Percentiles rank a stretch among this genome's conserved stretches.
These are phyloP conservation scores for Manacus vitellinus DNA, from an alignment of 2,113 vertebrate species.

Conservation along the genomic window DNA sequence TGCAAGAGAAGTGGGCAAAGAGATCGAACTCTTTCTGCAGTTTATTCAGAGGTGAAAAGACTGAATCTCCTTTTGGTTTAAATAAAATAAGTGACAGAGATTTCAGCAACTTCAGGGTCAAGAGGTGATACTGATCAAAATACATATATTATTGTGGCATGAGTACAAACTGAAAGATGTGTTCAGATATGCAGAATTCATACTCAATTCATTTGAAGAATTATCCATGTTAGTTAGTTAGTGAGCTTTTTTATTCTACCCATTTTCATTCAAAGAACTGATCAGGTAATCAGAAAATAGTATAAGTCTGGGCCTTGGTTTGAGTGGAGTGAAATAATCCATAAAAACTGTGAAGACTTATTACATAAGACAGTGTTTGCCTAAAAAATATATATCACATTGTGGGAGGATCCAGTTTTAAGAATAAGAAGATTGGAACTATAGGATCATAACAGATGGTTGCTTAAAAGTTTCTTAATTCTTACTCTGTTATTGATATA, in stretches of 20 bases:
- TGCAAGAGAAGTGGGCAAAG: neutral
- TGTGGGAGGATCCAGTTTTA: conserved; percentile 7
- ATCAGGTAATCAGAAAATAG: neutral
- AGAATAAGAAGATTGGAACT: neutral
- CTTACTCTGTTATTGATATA: neutral
- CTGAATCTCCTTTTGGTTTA: neutral
- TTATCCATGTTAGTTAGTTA: neutral
- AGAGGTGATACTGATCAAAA: neutral
- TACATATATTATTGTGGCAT: neutral
- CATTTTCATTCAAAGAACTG: neutral
- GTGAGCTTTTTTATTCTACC: neutral
- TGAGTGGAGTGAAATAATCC: neutral
- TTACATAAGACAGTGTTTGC: neutral
- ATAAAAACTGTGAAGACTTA: neutral
- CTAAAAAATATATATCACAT: neutral
- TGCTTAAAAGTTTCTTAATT: neutral
- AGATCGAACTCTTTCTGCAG: neutral
- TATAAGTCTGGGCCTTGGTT: neutral
- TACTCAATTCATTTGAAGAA: neutral
- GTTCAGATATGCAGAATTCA: neutral
- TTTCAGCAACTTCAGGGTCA: neutral
- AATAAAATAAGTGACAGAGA: neutral
- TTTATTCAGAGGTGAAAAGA: neutral
- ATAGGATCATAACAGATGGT: neutral
- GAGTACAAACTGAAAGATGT: neutral